Evolutionary conservation across 2,888 invertebrate genomes (phyloP), one percentile per base, ranked within the genome.

Genomic region (Leptothorax acervorum): DNA sequence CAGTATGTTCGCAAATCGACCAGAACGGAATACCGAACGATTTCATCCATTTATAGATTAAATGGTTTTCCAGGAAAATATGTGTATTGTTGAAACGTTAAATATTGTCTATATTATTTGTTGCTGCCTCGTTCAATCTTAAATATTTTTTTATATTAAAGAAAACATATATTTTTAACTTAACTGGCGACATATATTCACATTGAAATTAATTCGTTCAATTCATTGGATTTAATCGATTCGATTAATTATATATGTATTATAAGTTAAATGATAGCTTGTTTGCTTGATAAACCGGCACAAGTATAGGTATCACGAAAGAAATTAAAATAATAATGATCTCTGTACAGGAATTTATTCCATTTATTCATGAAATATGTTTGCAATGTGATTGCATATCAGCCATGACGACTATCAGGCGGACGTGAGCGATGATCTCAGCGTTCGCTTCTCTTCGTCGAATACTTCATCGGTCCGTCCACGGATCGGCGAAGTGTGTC

Each of bases 401-500:
- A 62, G 42, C n/a, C 4, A 18, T 3, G 35, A 51, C 23, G 48
- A 9, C 45, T 45, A 66, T 66, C 48, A 68, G 62, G 31, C 66
- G 75, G 66, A 68, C 81, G 73, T 71, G 35, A 65, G 39, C 65
- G 75, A 76, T 83, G 84, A 86, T 82, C 81, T 83, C 87, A 73
- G 31, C 74, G 12, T 65, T 57, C 60, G 53, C 23, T 68, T 28
- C 70, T 62, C 45, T 48, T 82, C 60, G 11, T 23, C 62, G 82
- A 86, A 89, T 86, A 87, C 87, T 76, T 83, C n/a, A 53, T 53
- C 55, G 82, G 45, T 83, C 76, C 84, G n/a, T 84, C 63, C 81
- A 60, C 60, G 35, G 57, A 55, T 62, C 70, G 82, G 28, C 82
- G 84, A 90, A 87, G 79, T 86, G 83, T 88, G 90, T 70, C 89